These are phyloP conservation scores for Macropodus opercularis DNA, from an alignment of 2,797 vertebrate species.

Conservation along the genomic window DNA sequence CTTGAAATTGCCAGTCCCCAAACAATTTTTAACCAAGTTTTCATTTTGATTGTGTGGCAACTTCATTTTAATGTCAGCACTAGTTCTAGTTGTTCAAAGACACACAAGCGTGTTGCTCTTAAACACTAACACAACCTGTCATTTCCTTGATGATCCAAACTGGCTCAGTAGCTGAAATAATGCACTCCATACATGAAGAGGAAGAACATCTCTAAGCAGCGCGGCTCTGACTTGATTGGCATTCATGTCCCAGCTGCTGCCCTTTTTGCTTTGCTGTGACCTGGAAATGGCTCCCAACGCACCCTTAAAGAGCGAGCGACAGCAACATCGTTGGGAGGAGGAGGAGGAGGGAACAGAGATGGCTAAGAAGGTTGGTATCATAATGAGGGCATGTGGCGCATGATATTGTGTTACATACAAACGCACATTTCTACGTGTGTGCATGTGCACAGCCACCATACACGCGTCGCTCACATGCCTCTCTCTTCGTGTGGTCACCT, in stretches of 20 bases:
- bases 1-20: not conserved
- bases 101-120: not conserved
- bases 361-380: slow-evolving; percentile 5
- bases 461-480: slow-evolving; percentile 26
- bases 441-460: slow-evolving; percentile 12
- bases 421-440: slow-evolving; percentile 22
- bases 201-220: slow-evolving; percentile 6
- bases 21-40: not conserved
- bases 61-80: not conserved
- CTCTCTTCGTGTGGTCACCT: slow-evolving; percentile 77
- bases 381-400: slow-evolving; percentile 49
- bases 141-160: too few species aligned
- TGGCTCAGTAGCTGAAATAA: not conserved
- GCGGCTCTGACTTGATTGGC: slow-evolving; percentile 29
- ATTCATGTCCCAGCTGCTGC: slow-evolving; percentile 28
- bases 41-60: not conserved
- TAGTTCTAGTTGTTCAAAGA: not conserved
- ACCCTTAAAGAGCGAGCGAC: slow-evolving; percentile 32
- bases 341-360: slow-evolving; percentile 6
- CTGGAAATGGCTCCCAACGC: slow-evolving; percentile 58
- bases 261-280: slow-evolving; percentile 63
- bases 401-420: slow-evolving; percentile 46
- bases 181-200: not conserved
- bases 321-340: not conserved
- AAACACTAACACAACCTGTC: not conserved